Base-by-base conservation (phyloP, 2,113 vertebrate species). In the Hepsetus odoe region DNA sequence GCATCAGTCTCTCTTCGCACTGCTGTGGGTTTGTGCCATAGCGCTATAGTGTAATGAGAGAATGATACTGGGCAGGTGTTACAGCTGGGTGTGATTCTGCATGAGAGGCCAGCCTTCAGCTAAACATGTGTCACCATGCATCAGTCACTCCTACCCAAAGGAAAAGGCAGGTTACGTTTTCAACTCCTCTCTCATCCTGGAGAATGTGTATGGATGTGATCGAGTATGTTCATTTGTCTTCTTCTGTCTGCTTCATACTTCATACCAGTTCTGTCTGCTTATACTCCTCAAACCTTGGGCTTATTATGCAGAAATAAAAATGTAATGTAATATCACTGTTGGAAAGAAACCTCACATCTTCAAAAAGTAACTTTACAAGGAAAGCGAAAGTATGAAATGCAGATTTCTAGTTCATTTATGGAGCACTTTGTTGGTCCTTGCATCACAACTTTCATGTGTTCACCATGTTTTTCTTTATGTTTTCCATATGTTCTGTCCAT, bases 51-150 rank as follows among this genome's bases (percentile, higher is more conserved):
- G 51, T 61, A 53, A 55, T 62, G 35, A 13, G 18, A 5, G 24
- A 55, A 24, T 73, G 18, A 56, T 66, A 6, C 51, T 62, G 46
- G 26, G 35, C 26, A 14, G 11, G 18, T 65, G 26, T 76, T 51
- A 51, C 49, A 72, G 59, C 30, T 46, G 30, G 46, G 66, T 76
- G 5, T 5, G 73, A 56, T 18, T 35, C 62, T 46, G 14, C 76
- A 80, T 79, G 65, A 33, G n/a, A 74, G 79, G 72, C 66, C 75
- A 79, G 69, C 32, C 74, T 11, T 73, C n/a, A 64, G 69, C 61
- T 74, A 78, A 81, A 56, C 44, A 26, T 30, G 77, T 67, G 68
- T 74, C 61, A 44, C 12, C 76, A 55, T 20, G 56, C 40, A 81
- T 77, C 80, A 80, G 35, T 76, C 72, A 84, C 38, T 38, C 28